These are phyloP conservation scores for Macrotrachela quadricornifera DNA, from an alignment of 1,140 invertebrate species.

Conservation along the genomic window DNA sequence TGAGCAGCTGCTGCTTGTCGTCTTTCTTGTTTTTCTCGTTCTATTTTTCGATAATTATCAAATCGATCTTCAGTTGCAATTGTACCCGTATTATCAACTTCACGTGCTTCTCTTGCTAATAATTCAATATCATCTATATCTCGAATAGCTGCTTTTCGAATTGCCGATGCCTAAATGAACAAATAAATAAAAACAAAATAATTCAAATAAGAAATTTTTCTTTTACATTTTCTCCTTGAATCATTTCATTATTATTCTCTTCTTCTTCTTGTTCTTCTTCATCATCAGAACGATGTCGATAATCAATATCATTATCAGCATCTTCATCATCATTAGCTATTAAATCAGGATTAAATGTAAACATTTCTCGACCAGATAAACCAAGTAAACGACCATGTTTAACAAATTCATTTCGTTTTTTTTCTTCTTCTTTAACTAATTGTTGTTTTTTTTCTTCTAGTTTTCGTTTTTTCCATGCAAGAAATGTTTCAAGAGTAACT, in stretches of 20 bases:
- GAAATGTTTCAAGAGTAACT: slow-evolving; percentile 81
- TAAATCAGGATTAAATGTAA: slow-evolving; percentile 89
- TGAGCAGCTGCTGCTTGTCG: too few species aligned
- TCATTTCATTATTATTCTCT: neutral
- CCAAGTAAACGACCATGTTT: slow-evolving; percentile 53
- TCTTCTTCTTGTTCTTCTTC: neutral
- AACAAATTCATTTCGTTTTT: slow-evolving; percentile 60
- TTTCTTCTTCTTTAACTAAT: slow-evolving; percentile 50
- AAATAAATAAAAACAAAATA: too few species aligned
- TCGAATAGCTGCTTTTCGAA: neutral
- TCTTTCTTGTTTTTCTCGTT: neutral
- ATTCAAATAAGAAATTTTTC: too few species aligned
- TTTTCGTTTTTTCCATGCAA: slow-evolving; percentile 95
- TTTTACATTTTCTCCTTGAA: too few species aligned
- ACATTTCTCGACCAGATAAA: slow-evolving; percentile 86
- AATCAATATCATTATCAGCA: slow-evolving; percentile 14
- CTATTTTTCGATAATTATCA: neutral
- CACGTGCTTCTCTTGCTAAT: neutral
- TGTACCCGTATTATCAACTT: neutral
- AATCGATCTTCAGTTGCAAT: neutral
- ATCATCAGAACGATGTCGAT: slow-evolving; percentile 5
- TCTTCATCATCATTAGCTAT: slow-evolving; percentile 49
- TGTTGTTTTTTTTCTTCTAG: slow-evolving; percentile 44
- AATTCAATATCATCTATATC: slow-evolving; percentile 5
- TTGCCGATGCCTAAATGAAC: neutral